Evolutionary conservation across 1,140 invertebrate species (phyloP).

Genomic region (Caenorhabditis brenneri): DNA sequence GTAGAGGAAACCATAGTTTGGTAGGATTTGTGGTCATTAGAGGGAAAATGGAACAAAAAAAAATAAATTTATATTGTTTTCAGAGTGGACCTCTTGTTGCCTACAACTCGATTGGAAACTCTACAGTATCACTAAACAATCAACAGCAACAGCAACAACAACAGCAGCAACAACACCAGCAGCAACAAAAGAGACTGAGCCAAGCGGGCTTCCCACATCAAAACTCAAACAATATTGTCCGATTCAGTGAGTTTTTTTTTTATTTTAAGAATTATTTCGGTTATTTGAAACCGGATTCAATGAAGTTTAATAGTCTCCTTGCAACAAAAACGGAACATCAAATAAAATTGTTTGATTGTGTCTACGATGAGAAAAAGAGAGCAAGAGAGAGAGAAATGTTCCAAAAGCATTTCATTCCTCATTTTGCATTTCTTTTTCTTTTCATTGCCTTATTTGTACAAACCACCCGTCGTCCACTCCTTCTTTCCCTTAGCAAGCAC

Average conservation of each 20-base stretch:
- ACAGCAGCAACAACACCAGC: no score
- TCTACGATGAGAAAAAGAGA: background rate
- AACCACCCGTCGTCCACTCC: background rate
- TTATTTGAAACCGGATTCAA: background rate
- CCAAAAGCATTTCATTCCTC: background rate
- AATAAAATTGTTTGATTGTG: background rate
- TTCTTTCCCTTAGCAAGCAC: background rate
- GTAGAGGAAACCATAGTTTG: background rate
- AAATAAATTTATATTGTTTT: no score
- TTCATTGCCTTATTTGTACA: background rate
- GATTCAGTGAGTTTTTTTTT: constrained; percentile 13
- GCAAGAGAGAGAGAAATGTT: background rate
- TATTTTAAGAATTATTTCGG: background rate
- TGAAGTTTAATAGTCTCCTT: background rate
- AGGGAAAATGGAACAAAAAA: background rate
- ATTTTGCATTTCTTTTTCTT: no score
- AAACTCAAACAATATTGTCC: background rate
- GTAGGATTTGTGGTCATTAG: background rate
- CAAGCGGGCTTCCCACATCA: background rate
- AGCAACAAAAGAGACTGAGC: background rate
- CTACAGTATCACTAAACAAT: background rate
- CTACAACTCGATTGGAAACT: background rate
- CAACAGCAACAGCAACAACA: no score
- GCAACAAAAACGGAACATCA: constrained; percentile 15
- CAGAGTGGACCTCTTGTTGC: constrained; percentile 22